These are phyloP conservation scores for Microplitis mediator DNA, from an alignment of 1,140 invertebrate species.

Conservation along the genomic window DNA sequence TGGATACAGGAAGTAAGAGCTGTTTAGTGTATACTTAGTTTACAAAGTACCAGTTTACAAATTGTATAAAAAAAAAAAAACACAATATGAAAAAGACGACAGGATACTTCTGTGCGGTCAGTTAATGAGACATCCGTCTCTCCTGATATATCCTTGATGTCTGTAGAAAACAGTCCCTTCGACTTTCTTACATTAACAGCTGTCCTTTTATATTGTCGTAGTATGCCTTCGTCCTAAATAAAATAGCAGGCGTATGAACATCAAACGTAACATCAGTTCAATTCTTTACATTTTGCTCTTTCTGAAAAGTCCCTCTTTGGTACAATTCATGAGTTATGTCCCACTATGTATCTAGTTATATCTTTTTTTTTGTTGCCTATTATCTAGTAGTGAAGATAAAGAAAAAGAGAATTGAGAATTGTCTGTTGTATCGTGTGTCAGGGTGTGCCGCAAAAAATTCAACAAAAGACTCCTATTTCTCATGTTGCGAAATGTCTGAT, in stretches of 20 bases:
- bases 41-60: conserved; percentile 26
- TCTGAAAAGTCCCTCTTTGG: too few species aligned
- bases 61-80: conserved; percentile 3
- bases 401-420: too few species aligned
- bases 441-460: too few species aligned
- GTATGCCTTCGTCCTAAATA: neutral
- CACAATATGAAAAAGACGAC: neutral
- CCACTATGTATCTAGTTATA: too few species aligned
- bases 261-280: neutral
- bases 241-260: too few species aligned
- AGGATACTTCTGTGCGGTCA: conserved; percentile 38
- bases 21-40: neutral
- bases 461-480: too few species aligned
- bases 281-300: neutral
- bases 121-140: conserved; percentile 53
- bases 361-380: too few species aligned
- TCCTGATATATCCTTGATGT: conserved; percentile 17
- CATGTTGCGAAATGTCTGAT: conserved; percentile 3
- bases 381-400: too few species aligned
- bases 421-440: too few species aligned
- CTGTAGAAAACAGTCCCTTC: conserved; percentile 8
- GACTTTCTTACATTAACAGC: neutral
- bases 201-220: conserved; percentile 1
- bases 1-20: conserved; percentile 21
- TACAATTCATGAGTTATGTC: too few species aligned